A percentile compares a stretch with the other conserved stretches of the same genome.
Evolutionary conservation across 30 jellyfish, hydroid and myxozoan species (phyloP).

Genomic region (Hydra vulgaris): DNA sequence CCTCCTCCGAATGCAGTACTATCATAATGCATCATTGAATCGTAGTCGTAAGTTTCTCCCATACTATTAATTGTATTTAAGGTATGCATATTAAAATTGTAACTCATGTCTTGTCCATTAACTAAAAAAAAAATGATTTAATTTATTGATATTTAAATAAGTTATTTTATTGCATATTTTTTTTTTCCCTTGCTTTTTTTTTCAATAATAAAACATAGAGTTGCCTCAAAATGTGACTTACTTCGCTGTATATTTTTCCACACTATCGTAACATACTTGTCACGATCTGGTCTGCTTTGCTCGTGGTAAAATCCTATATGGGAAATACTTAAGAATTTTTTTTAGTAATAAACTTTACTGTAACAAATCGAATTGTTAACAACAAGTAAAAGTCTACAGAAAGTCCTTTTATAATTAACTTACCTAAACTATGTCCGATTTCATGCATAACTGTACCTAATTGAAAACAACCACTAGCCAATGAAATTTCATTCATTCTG

Average conservation of each 20-base stretch:
- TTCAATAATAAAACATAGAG: too few relatives aligned
- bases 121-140: too few relatives aligned
- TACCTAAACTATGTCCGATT: slow-evolving; percentile 9
- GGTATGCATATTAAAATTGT: neutral
- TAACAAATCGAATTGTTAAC: too few relatives aligned
- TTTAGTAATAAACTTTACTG: too few relatives aligned
- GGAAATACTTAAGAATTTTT: neutral
- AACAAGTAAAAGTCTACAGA: too few relatives aligned
- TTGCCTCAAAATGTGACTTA: neutral
- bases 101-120: too few relatives aligned
- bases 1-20: slow-evolving; percentile 58
- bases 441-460: neutral
- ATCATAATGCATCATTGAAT: slow-evolving; percentile 70
- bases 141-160: too few relatives aligned
- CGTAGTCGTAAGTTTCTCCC: slow-evolving; percentile 58
- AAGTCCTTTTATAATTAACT: too few relatives aligned
- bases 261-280: neutral
- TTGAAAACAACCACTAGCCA: neutral
- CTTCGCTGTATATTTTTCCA: neutral
- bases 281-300: slow-evolving; percentile 6
- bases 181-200: too few relatives aligned
- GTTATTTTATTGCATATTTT: too few relatives aligned
- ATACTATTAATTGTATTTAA: slow-evolving; percentile 21
- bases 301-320: neutral
- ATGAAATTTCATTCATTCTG: neutral